A percentile compares a stretch with the other conserved stretches of the same genome.
Evolutionary conservation across 2,113 vertebrate genomes (phyloP).

Genomic region (Piaya cayana): DNA sequence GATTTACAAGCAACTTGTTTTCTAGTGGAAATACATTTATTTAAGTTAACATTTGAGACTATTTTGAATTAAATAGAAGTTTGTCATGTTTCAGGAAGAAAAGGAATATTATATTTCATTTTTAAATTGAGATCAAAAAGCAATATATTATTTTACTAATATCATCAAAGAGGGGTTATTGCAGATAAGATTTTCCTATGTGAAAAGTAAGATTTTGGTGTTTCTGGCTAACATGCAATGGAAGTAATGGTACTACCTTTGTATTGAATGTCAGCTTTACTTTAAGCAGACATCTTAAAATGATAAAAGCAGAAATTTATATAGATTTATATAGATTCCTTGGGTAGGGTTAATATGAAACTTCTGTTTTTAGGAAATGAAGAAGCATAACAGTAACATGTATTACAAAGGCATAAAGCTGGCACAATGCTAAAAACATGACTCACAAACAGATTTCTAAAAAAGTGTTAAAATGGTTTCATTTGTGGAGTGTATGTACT

Average conservation of each 20-base stretch:
- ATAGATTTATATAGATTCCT: neutral
- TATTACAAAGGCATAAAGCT: neutral
- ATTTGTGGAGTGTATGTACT: neutral
- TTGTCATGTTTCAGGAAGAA: neutral
- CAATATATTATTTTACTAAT: neutral
- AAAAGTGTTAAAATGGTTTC: neutral
- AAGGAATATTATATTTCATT: neutral
- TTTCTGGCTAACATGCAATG: neutral
- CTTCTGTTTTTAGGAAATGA: neutral
- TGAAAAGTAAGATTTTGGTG: neutral
- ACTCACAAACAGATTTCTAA: neutral
- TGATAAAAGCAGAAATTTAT: neutral
- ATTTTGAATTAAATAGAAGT: neutral
- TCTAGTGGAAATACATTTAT: neutral
- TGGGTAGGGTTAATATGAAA: neutral
- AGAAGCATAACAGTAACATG: neutral
- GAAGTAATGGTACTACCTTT: neutral
- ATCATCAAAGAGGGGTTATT: neutral
- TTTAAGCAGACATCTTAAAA: neutral
- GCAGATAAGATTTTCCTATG: neutral
- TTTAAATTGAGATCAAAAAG: neutral
- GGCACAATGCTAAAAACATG: neutral
- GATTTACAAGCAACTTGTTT: too few relatives aligned
- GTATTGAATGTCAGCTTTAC: neutral
- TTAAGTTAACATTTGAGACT: neutral